Evolutionary conservation across 2,888 invertebrate species (phyloP), one percentile per base, ranked within the genome.

Genomic region (Orgyia antiqua): DNA sequence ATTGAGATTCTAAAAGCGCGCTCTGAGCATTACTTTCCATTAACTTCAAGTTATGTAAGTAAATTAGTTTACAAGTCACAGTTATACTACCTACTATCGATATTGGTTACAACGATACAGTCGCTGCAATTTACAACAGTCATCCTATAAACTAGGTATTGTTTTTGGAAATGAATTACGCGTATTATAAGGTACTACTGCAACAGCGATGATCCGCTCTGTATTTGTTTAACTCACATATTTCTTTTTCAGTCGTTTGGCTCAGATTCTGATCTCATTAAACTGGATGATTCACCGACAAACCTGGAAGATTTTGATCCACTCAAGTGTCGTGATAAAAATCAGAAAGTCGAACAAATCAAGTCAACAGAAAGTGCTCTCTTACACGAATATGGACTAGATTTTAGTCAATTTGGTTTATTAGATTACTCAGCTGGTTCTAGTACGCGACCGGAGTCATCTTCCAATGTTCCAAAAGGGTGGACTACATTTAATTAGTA

Each of bases 351-450:
- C 25, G 78, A 77, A 35, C 69, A 61, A 77, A 87, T 67, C 40
- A 78, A 75, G 51, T 69, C 78, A 3, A 65, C 80, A 36, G 92
- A 92, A 56, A 88, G 89, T 57, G 92, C 92, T 59, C 80, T 93
- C 32, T 82, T 93, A 42, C 89, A 91, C 55, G 93, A 93, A 55
- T 93, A 93, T 57, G 93, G 93, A 31, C 76, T 93, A 46, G 91
- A 93, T 71, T 92, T 93, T 45, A 83, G 83, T 44, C 72, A 73
- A 39, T 84, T 79, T 42, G 76, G 72, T 19, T 49, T 83, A 63
- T 82, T 88, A 46, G 89, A 88, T 42, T 79, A 87, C 40, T 60
- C 75, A 26, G 58, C 69, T 8, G 48, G 66, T n/a, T 58, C 73
- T 17, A 71, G 67, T 39, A 37, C 58, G 7, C 55, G 53, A 18